Percentiles rank a stretch among this genome's conserved stretches.
Evolutionary conservation across 2,888 invertebrate genomes (phyloP).

Genomic region (Acrocera orbiculus): DNA sequence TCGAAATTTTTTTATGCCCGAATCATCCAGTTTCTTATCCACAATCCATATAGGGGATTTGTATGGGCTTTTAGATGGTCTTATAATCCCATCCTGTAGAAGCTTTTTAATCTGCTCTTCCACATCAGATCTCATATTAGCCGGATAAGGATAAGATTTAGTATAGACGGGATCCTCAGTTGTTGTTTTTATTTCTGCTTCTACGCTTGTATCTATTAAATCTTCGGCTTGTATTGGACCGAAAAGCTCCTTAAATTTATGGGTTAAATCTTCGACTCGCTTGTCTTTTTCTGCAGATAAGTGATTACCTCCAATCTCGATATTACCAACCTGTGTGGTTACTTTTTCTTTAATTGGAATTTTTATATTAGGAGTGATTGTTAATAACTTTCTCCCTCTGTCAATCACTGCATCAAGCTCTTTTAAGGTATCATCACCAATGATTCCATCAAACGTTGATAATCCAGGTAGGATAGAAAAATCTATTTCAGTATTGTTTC

Average conservation of each 20-base stretch:
- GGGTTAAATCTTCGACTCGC: not conserved
- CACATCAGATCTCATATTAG: conserved; percentile 17
- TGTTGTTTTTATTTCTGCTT: conserved; percentile 19
- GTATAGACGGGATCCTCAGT: conserved; percentile 14
- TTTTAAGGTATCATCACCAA: conserved; percentile 8
- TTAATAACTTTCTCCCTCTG: conserved; percentile 2
- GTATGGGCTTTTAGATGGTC: conserved; percentile 1
- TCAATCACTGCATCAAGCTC: conserved; percentile 5
- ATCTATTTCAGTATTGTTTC: conserved; percentile 3
- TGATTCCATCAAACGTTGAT: conserved; percentile 6
- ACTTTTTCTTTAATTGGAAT: conserved; percentile 6
- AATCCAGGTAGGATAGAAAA: conserved; percentile 9
- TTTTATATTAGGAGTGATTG: conserved; percentile 6
- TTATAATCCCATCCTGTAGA: conserved; percentile 1
- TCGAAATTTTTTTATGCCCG: conserved; percentile 1
- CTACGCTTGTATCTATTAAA: conserved; percentile 10
- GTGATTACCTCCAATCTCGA: conserved; percentile 2
- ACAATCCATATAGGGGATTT: conserved; percentile 1
- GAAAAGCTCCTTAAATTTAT: conserved; percentile 1
- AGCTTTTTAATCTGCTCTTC: not conserved
- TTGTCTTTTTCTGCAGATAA: not conserved
- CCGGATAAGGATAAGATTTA: conserved; percentile 19
- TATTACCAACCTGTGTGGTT: conserved; percentile 2
- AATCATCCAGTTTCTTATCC: conserved; percentile 1
- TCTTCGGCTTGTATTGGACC: conserved; percentile 5